Evolutionary conservation across 2,888 invertebrate genomes (phyloP).

Genomic region (Xanthorhoe spadicearia): DNA sequence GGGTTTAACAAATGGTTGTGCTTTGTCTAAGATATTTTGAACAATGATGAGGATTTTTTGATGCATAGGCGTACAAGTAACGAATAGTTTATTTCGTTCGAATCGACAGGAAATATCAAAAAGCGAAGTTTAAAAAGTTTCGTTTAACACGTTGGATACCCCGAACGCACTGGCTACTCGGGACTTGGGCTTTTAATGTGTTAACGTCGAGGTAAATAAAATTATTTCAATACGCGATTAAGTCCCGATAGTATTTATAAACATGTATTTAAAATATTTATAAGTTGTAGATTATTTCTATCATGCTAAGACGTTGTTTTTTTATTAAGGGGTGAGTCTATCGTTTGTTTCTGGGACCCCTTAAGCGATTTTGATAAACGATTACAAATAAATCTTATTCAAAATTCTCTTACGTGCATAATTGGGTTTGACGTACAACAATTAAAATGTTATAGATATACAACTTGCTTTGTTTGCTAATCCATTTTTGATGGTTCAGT

Average conservation of each 20-base stretch:
- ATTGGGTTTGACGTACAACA: slow-evolving; percentile 75
- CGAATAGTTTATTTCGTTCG: no score
- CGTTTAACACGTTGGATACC: no score
- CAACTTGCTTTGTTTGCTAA: slow-evolving; percentile 61
- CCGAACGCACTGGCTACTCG: no score
- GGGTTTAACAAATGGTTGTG: neutral
- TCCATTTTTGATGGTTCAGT: slow-evolving; percentile 69
- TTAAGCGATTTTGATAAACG: slow-evolving; percentile 66
- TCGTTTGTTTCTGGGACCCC: slow-evolving; percentile 45
- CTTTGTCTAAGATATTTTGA: slow-evolving; percentile 1
- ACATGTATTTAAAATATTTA: no score
- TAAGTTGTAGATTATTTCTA: neutral
- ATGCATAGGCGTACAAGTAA: no score
- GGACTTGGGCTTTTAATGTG: no score
- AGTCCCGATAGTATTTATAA: no score
- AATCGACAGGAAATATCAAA: no score
- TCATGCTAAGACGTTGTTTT: neutral
- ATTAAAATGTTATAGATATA: slow-evolving; percentile 69
- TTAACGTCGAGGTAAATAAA: no score
- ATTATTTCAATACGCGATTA: no score
- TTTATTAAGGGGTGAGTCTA: slow-evolving; percentile 25
- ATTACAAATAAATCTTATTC: slow-evolving; percentile 75
- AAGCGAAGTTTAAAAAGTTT: no score
- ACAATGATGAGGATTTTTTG: no score
- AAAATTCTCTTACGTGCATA: slow-evolving; percentile 68